phyloP scores from a whole-genome alignment of 53 echinoderm and acorn worm species.

The Apostichopus leukothele region DNA sequence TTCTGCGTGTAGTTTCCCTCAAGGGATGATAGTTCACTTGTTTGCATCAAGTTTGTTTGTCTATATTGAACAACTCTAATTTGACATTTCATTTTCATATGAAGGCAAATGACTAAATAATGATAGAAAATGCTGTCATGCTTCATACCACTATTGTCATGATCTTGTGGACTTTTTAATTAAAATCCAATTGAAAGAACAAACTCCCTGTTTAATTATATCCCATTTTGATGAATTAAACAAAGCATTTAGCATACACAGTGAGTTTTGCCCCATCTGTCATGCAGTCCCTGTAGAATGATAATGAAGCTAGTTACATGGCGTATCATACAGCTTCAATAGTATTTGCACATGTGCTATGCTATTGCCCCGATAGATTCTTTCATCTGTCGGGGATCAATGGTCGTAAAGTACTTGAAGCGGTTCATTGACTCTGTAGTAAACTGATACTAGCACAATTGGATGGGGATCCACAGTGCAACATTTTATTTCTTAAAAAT shows the following conservation, averaged over 20 bases:
- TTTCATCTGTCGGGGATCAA: conserved; percentile 26
- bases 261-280: not conserved
- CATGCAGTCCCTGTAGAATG: not conserved
- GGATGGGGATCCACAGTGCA: not conserved
- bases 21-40: too few species aligned
- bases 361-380: not conserved
- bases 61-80: too few species aligned
- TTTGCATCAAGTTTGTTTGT: too few species aligned
- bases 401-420: conserved; percentile 8
- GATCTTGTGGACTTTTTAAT: conserved; percentile 28
- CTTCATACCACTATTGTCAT: not conserved
- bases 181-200: conserved; percentile 29
- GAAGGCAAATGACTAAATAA: too few species aligned
- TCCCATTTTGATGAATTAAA: not conserved
- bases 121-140: not conserved
- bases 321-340: not conserved
- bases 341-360: not conserved
- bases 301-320: not conserved
- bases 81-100: too few species aligned
- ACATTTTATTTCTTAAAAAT: too few species aligned
- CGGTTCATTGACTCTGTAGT: conserved; percentile 14
- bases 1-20: too few species aligned
- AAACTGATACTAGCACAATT: not conserved
- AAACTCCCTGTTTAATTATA: not conserved
- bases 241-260: not conserved